phyloP scores from a whole-genome alignment of 2,888 invertebrate species.

The Drosophila siamana region DNA sequence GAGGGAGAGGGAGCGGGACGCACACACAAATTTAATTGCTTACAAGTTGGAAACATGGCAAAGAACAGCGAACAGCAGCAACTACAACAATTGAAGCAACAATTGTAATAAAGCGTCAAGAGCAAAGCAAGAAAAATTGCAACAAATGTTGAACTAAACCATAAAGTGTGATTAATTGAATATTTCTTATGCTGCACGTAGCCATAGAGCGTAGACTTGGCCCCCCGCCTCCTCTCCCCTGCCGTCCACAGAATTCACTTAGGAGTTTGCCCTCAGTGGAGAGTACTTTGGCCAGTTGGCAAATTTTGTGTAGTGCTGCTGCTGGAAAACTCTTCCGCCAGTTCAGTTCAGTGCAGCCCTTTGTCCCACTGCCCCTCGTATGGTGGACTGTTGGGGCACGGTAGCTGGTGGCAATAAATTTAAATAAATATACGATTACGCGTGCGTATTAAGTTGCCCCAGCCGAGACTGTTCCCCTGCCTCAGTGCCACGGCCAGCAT shows the following conservation, averaged over 20 bases:
- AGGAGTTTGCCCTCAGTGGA: slow-evolving; percentile 22
- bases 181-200: slow-evolving; percentile 75
- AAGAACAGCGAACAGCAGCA: slow-evolving; percentile 42
- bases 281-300: slow-evolving; percentile 50
- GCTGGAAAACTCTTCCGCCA: slow-evolving; percentile 32
- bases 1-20: slow-evolving; percentile 8
- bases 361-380: background rate
- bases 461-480: slow-evolving; percentile 29
- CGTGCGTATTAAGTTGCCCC: slow-evolving; percentile 81
- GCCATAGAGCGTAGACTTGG: slow-evolving; percentile 10
- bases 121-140: slow-evolving; percentile 79
- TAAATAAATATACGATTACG: slow-evolving; percentile 83
- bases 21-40: slow-evolving; percentile 73
- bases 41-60: slow-evolving; percentile 77
- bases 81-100: slow-evolving; percentile 52
- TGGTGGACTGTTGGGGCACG: slow-evolving; percentile 37
- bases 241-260: slow-evolving; percentile 47
- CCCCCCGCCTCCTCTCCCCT: background rate
- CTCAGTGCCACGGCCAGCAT: background rate
- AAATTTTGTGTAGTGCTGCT: slow-evolving; percentile 34
- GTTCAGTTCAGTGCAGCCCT: background rate
- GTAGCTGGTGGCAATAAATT: slow-evolving; percentile 78
- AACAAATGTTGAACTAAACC: slow-evolving; percentile 80
- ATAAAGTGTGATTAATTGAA: slow-evolving; percentile 81
- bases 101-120: slow-evolving; percentile 77